Conservation (phyloP, 1,140 invertebrate species). For the Sycophila sp. region DNA sequence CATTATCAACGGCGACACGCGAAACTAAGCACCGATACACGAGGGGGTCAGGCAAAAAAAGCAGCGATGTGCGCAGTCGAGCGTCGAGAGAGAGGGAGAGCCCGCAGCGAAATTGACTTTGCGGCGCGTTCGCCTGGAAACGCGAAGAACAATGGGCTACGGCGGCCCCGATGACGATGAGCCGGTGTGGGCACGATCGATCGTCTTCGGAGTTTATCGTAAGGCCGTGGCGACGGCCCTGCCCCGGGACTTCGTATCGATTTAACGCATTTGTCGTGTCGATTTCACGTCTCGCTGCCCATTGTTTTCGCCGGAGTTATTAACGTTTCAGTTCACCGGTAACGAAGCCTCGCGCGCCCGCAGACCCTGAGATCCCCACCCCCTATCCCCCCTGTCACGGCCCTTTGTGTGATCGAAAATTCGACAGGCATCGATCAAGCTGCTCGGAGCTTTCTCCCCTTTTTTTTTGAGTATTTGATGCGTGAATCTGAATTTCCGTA, state of each 20-base stretch:
- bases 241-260: not conserved
- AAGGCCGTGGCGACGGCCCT: not conserved
- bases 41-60: not conserved
- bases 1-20: not conserved
- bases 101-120: not conserved
- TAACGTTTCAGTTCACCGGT: constrained; percentile 1
- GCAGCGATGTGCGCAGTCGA: not conserved
- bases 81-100: not conserved
- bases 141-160: constrained; percentile 4
- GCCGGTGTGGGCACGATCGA: not conserved
- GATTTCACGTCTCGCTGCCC: constrained; percentile 6
- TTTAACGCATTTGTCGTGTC: constrained; percentile 14
- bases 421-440: too few species aligned
- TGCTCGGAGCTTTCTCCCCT: too few species aligned
- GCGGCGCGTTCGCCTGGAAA: constrained; percentile 4
- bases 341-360: too few species aligned
- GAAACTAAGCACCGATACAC: not conserved
- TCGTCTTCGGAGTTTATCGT: not conserved
- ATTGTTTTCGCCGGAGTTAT: not conserved
- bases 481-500: too few species aligned
- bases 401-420: too few species aligned
- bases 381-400: too few species aligned
- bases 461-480: too few species aligned
- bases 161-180: not conserved
- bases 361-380: too few species aligned